A percentile compares a stretch with the other conserved stretches of the same genome.
Evolutionary conservation across 1,140 invertebrate species (phyloP).

Genomic region (Anastatus disparis): DNA sequence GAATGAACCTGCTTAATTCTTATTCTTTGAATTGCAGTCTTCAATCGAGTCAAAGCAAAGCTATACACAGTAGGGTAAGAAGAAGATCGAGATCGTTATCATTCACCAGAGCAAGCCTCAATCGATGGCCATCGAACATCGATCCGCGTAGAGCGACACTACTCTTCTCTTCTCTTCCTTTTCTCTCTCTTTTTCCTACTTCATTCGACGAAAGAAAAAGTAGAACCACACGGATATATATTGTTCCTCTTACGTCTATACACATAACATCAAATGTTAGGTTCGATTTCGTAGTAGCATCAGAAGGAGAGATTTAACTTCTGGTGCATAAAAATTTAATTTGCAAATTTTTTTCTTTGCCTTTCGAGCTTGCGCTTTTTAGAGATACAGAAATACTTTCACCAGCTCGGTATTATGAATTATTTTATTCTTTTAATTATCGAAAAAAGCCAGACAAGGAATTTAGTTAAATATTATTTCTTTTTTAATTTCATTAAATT

Average conservation of each 20-base stretch:
- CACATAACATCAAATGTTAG: no score
- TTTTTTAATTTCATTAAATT: no score
- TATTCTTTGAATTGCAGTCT: not conserved
- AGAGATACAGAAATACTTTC: no score
- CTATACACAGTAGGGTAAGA: conserved; percentile 11
- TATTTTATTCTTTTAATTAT: no score
- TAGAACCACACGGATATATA: no score
- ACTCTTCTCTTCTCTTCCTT: not conserved
- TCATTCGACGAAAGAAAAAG: not conserved
- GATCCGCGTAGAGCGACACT: conserved; percentile 41
- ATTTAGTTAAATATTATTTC: no score
- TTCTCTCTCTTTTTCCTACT: not conserved
- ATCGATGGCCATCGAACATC: conserved; percentile 44
- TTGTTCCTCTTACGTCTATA: no score
- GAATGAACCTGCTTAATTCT: not conserved
- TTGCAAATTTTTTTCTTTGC: no score
- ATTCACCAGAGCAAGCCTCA: conserved; percentile 44
- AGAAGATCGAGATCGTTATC: conserved; percentile 39
- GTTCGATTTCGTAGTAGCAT: not conserved
- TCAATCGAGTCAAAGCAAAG: not conserved
- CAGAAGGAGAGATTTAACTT: not conserved
- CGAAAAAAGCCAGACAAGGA: no score
- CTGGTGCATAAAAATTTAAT: not conserved
- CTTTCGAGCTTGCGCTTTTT: no score
- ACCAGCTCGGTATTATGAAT: no score